Evolutionary conservation across 2,888 invertebrate genomes (phyloP).

Genomic region (Caenorhabditis afra): DNA sequence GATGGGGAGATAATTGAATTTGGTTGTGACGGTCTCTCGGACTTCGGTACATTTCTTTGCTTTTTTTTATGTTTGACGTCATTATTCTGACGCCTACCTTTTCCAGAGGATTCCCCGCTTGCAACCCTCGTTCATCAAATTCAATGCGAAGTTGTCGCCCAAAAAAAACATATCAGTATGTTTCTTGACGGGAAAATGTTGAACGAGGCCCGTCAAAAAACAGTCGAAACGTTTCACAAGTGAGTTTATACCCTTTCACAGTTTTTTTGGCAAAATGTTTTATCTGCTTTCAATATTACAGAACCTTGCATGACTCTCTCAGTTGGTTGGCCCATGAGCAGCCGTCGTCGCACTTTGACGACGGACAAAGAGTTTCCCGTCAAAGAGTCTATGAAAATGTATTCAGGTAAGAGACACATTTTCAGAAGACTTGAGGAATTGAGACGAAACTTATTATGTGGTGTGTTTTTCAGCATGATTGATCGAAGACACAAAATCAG

Average conservation of each 20-base stretch:
- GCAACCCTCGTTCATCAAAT: conserved; percentile 95
- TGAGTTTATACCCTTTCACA: no score
- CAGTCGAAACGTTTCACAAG: no score
- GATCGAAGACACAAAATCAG: conserved; percentile 27
- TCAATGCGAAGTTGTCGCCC: conserved; percentile 89
- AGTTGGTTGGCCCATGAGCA: neutral
- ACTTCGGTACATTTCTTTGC: neutral
- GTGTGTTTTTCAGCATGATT: conserved; percentile 20
- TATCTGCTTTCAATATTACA: no score
- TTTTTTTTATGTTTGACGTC: neutral
- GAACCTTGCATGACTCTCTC: conserved; percentile 2
- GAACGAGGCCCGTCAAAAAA: no score
- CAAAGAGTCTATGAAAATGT: conserved; percentile 45
- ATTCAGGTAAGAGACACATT: conserved; percentile 22
- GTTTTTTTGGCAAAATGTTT: no score
- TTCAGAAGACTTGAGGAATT: neutral
- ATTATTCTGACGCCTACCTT: no score
- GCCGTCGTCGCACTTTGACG: no score
- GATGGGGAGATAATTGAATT: conserved; percentile 28
- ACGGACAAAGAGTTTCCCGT: no score
- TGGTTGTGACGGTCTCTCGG: conserved; percentile 32
- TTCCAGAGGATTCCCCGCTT: conserved; percentile 82
- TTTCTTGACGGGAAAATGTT: neutral
- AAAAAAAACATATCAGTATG: conserved; percentile 85
- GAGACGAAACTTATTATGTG: neutral